These are phyloP conservation scores for Drosophila sproati DNA, from an alignment of 1,140 invertebrate genomes.

Conservation along the genomic window DNA sequence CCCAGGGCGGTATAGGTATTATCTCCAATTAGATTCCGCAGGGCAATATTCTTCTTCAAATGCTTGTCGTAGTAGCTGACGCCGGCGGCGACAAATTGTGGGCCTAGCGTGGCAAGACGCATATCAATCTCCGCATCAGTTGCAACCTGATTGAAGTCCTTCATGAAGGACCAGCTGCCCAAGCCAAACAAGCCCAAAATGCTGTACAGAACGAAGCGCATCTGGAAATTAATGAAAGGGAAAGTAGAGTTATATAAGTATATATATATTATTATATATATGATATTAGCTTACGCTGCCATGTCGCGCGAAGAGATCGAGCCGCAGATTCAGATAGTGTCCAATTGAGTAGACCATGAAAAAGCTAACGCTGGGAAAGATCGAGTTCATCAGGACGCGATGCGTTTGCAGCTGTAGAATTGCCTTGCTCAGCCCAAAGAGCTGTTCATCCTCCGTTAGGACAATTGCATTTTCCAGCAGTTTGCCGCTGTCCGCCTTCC, in stretches of 20 bases:
- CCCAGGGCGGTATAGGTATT: slow-evolving; percentile 88
- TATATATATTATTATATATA: too few species aligned
- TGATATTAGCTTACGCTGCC: slow-evolving; percentile 45
- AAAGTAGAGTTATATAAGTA: neutral
- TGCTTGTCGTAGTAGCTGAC: slow-evolving; percentile 91
- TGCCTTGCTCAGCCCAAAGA: slow-evolving; percentile 91
- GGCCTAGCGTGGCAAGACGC: slow-evolving; percentile 86
- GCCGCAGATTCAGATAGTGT: slow-evolving; percentile 85
- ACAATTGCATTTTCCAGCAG: slow-evolving; percentile 88
- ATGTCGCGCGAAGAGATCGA: slow-evolving; percentile 86
- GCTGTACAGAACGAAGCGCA: slow-evolving; percentile 86
- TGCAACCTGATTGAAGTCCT: slow-evolving; percentile 87
- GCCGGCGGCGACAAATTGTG: slow-evolving; percentile 88
- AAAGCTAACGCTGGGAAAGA: slow-evolving; percentile 85
- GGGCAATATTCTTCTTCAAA: slow-evolving; percentile 89
- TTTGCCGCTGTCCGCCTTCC: slow-evolving; percentile 87
- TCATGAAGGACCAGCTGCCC: slow-evolving; percentile 87
- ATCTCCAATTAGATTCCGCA: slow-evolving; percentile 88
- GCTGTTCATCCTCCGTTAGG: slow-evolving; percentile 90
- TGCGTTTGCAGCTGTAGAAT: slow-evolving; percentile 87
- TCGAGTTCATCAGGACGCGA: slow-evolving; percentile 86
- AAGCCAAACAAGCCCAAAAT: slow-evolving; percentile 86
- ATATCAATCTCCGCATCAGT: slow-evolving; percentile 88
- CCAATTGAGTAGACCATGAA: slow-evolving; percentile 85
- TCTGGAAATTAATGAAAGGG: slow-evolving; percentile 31